A percentile compares a stretch with the other conserved stretches of the same genome.
These are phyloP conservation scores for Strigamia transsilvanica DNA, from an alignment of 2,888 invertebrate genomes.

Conservation along the genomic window DNA sequence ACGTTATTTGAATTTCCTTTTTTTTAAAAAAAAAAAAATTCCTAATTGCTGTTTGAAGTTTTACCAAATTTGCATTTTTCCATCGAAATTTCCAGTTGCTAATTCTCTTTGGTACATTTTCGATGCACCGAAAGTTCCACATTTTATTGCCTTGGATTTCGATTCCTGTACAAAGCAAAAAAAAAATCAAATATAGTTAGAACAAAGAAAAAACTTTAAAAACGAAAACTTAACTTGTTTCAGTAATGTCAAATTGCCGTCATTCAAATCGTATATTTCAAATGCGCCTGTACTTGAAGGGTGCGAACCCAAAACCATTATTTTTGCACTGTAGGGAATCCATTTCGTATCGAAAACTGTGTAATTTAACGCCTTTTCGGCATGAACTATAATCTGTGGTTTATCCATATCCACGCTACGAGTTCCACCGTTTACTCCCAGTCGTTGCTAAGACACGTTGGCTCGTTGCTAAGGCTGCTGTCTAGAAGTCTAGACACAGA, in stretches of 20 bases:
- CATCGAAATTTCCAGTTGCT: constrained; percentile 90
- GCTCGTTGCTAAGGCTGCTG: neutral
- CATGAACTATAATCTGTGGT: constrained; percentile 89
- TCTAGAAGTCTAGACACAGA: neutral
- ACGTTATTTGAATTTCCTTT: neutral
- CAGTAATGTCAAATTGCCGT: constrained; percentile 72
- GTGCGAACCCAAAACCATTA: constrained; percentile 85
- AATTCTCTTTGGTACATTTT: constrained; percentile 80
- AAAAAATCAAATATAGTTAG: neutral
- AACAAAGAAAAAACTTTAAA: neutral
- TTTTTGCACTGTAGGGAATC: constrained; percentile 94
- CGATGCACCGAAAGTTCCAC: constrained; percentile 91
- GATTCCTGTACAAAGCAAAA: constrained; percentile 68
- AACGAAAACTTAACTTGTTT: constrained; percentile 66
- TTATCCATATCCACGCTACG: constrained; percentile 70
- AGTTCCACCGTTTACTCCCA: neutral
- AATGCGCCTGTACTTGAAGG: constrained; percentile 86
- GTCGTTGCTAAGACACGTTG: neutral
- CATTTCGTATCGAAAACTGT: constrained; percentile 93
- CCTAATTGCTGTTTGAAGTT: neutral
- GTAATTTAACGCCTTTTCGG: constrained; percentile 82
- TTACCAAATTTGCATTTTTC: constrained; percentile 83
- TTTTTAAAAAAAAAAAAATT: neutral
- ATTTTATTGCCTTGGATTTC: constrained; percentile 86
- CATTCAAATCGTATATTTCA: constrained; percentile 70